Conservation (phyloP, 1,140 invertebrate species). For the Calycopis cecrops region DNA sequence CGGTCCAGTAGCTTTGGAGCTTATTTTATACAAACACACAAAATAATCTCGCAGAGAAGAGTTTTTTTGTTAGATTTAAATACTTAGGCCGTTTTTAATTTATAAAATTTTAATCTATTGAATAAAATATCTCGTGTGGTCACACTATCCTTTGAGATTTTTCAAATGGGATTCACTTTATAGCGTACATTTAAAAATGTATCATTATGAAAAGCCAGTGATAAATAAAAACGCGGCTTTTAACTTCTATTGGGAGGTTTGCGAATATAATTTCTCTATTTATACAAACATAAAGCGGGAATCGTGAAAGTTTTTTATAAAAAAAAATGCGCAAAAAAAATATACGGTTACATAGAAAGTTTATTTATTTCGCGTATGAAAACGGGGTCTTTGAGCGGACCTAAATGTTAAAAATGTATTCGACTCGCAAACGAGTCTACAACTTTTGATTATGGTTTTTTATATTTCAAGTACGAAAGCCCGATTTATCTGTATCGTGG, state of each 20-base stretch:
- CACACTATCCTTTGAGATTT: not conserved
- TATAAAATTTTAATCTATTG: too few relatives aligned
- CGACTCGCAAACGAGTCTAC: not conserved
- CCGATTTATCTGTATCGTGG: too few relatives aligned
- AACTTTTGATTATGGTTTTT: too few relatives aligned
- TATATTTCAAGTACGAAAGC: too few relatives aligned
- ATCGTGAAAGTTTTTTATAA: constrained; percentile 4
- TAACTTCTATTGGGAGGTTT: constrained; percentile 8
- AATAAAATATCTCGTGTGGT: too few relatives aligned
- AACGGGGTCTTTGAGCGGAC: not conserved
- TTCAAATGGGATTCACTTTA: constrained; percentile 11
- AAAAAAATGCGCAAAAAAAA: not conserved
- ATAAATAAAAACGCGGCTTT: constrained; percentile 8
- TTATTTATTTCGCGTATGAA: constrained; percentile 1
- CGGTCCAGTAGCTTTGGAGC: too few relatives aligned
- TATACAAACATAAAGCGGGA: constrained; percentile 1
- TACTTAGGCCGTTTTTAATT: too few relatives aligned
- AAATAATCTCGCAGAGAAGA: too few relatives aligned
- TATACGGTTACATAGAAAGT: constrained; percentile 1
- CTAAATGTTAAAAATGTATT: constrained; percentile 7
- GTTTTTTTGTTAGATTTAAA: too few relatives aligned
- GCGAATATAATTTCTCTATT: constrained; percentile 9
- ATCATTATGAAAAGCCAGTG: constrained; percentile 5
- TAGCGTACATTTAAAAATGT: constrained; percentile 6
- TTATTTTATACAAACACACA: too few relatives aligned